Conservation (phyloP, 1,140 invertebrate species). For the Drosophila micromelanica region DNA sequence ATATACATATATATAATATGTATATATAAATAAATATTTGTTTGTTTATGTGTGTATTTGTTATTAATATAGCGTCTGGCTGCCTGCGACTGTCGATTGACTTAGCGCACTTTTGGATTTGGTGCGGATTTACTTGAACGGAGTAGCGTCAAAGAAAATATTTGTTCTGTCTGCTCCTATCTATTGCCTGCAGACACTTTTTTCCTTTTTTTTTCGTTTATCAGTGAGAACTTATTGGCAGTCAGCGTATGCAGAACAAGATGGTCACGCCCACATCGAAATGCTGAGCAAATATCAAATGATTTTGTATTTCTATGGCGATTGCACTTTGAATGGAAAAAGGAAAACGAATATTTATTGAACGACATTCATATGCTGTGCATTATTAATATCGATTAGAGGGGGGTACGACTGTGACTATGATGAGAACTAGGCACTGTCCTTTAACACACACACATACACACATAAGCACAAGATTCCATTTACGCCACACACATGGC, state of each 20-base stretch:
- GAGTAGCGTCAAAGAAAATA: conserved; percentile 24
- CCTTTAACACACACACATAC: conserved; percentile 24
- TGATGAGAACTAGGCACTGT: conserved; percentile 22
- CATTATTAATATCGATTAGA: conserved; percentile 76
- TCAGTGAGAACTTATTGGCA: conserved; percentile 29
- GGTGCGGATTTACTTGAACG: conserved; percentile 62
- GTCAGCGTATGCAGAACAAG: conserved; percentile 16
- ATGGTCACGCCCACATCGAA: conserved; percentile 4
- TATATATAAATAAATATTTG: neutral
- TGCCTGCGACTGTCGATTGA: conserved; percentile 44
- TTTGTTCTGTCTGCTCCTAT: neutral
- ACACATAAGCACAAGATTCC: neutral
- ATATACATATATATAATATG: too few species aligned
- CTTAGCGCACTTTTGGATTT: conserved; percentile 46
- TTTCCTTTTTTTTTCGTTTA: neutral
- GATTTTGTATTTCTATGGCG: conserved; percentile 48
- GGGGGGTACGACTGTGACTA: conserved; percentile 21
- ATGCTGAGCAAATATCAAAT: conserved; percentile 7
- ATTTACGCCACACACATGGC: neutral
- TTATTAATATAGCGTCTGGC: conserved; percentile 73
- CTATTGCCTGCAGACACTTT: conserved; percentile 16
- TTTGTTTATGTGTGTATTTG: conserved; percentile 23
- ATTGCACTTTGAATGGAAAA: conserved; percentile 57
- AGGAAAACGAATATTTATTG: conserved; percentile 75
- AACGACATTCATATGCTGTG: conserved; percentile 72